These are phyloP conservation scores for Beroe forskalii DNA, from an alignment of 37 sponge, comb jelly and placozoan species.

Conservation along the genomic window DNA sequence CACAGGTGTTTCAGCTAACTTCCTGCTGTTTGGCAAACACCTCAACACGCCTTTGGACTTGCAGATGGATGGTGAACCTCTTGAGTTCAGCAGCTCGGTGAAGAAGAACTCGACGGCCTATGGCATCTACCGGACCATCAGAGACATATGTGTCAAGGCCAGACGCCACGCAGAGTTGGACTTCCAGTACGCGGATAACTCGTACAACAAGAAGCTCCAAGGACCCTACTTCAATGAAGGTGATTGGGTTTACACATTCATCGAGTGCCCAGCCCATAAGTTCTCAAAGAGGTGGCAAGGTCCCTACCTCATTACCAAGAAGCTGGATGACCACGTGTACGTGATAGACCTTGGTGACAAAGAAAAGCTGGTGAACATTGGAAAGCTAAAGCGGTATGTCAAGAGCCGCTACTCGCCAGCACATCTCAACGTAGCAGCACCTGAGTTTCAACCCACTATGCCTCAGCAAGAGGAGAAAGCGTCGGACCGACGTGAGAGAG, in stretches of 20 bases:
- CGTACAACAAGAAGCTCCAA: conserved; percentile 61
- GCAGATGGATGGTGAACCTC: not conserved
- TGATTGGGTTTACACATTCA: conserved; percentile 36
- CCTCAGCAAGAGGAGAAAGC: not conserved
- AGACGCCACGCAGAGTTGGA: conserved; percentile 38
- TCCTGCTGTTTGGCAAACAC: conserved; percentile 20
- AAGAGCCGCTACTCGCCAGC: not conserved
- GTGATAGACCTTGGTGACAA: not conserved
- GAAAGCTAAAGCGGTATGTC: conserved; percentile 35
- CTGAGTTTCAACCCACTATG: not conserved
- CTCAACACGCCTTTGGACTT: conserved; percentile 29
- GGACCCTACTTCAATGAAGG: conserved; percentile 52
- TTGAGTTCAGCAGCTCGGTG: not conserved
- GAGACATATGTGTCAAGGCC: conserved; percentile 18
- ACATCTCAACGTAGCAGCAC: conserved; percentile 3
- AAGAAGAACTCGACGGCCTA: not conserved
- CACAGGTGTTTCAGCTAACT: conserved; percentile 13
- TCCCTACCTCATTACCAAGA: not conserved
- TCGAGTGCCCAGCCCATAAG: conserved; percentile 45
- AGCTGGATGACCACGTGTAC: conserved; percentile 32
- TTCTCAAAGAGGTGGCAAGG: conserved; percentile 47
- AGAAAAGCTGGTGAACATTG: conserved; percentile 36
- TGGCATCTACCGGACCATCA: not conserved
- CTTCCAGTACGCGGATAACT: conserved; percentile 3
- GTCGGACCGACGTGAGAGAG: not conserved